Conservation (phyloP, 1,140 invertebrate species). For the Carposina sasakii region DNA sequence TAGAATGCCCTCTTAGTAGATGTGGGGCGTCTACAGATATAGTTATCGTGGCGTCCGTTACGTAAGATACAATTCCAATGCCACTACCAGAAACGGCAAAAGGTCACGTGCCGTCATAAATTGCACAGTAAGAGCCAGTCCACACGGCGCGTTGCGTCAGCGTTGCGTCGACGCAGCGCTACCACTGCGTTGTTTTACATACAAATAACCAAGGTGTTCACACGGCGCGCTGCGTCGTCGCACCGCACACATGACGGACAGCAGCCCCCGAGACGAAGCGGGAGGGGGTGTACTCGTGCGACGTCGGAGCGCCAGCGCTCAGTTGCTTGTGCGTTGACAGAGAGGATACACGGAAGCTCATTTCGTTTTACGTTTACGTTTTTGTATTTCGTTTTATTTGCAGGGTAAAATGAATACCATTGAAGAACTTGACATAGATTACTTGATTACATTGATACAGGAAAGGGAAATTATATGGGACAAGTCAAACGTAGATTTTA, state of each 20-base stretch:
- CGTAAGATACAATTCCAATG: too few relatives aligned
- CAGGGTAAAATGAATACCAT: conserved; percentile 9
- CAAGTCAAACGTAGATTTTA: conserved; percentile 22
- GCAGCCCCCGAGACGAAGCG: conserved; percentile 5
- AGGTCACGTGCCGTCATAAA: too few relatives aligned
- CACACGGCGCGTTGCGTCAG: conserved; percentile 7
- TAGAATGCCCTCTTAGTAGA: too few relatives aligned
- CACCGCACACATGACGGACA: conserved; percentile 3
- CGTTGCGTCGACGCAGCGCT: conserved; percentile 8
- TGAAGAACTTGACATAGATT: conserved; percentile 9
- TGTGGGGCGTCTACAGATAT: too few relatives aligned
- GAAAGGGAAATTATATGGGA: conserved; percentile 20
- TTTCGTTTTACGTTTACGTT: conserved; percentile 5
- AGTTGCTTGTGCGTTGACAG: conserved; percentile 5
- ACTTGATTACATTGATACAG: conserved; percentile 8
- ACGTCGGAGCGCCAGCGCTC: conserved; percentile 9
- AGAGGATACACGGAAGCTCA: conserved; percentile 3
- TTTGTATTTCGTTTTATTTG: conserved; percentile 1
- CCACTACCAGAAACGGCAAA: too few relatives aligned
- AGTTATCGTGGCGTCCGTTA: too few relatives aligned
- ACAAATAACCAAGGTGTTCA: conserved; percentile 8
- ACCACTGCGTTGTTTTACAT: conserved; percentile 8
- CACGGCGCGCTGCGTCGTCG: conserved; percentile 5
- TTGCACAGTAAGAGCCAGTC: too few relatives aligned
- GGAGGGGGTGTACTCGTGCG: conserved; percentile 1